These are phyloP conservation scores for Vicugna pacos DNA, from an alignment of 2,113 vertebrate species.

Conservation along the genomic window DNA sequence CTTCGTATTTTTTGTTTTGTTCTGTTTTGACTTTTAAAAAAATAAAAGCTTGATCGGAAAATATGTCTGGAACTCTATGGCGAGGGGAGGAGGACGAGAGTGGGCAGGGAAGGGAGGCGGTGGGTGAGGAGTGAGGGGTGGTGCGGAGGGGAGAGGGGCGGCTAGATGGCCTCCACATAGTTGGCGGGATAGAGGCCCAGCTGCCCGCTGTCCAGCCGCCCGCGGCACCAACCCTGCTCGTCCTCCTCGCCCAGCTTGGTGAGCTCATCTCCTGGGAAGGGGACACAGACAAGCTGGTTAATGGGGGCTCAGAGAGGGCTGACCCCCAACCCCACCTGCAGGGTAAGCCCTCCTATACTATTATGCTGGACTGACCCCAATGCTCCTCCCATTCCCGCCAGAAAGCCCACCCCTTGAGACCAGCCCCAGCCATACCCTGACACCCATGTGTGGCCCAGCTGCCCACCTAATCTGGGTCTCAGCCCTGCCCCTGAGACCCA, in stretches of 20 bases:
- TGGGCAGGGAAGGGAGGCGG: slow-evolving; percentile 49
- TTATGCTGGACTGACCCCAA: not conserved
- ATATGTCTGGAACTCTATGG: slow-evolving; percentile 92
- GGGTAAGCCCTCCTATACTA: not conserved
- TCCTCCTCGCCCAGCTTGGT: slow-evolving; percentile 98
- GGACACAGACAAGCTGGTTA: not conserved
- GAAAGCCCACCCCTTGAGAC: not conserved
- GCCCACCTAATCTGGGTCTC: not conserved
- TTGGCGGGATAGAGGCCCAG: slow-evolving; percentile 98
- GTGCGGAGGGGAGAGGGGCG: slow-evolving; percentile 74
- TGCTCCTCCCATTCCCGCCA: not conserved
- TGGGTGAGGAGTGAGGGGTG: slow-evolving; percentile 42
- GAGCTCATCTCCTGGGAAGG: slow-evolving; percentile 92
- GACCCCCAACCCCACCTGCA: not conserved
- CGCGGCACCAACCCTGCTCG: slow-evolving; percentile 99
- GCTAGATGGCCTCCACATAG: slow-evolving; percentile 97
- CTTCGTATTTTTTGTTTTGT: slow-evolving; percentile 82
- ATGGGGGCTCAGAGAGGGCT: too few species aligned
- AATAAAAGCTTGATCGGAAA: slow-evolving; percentile 92
- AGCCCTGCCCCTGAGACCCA: not conserved
- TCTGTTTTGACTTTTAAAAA: slow-evolving; percentile 89
- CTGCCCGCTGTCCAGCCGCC: slow-evolving; percentile 95
- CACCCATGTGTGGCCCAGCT: not conserved
- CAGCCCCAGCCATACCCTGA: not conserved
- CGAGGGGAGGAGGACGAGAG: slow-evolving; percentile 62